Evolutionary conservation across 2,797 vertebrate genomes (phyloP), one percentile per base, ranked within the genome.

Genomic region (Thripadectes ignobilis): DNA sequence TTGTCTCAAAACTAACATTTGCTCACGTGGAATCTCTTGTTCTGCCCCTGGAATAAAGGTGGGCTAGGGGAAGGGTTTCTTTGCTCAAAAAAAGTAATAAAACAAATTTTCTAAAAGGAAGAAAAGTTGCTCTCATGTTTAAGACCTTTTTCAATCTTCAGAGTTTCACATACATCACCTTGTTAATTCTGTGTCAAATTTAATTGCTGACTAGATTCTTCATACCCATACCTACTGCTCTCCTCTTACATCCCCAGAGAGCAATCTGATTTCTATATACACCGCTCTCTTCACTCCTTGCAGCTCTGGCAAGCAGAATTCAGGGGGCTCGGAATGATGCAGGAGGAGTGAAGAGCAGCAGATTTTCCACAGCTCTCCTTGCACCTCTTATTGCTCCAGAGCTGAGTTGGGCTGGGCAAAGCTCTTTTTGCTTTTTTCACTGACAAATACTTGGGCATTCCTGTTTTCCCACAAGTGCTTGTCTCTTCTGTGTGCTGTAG

Each of bases 101-200:
- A 29, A 3, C 14, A 32, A 14, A 8, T 36, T n/a, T 26, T 26
- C 24, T 26, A 7, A 39, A 36, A 46, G 26, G 11, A 72, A 32
- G 11, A 38, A 23, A 67, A 81, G 9, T 59, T 11, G 89, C 7
- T 59, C 9, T 95, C 3, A 2, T 26, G 8, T 34, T 63, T 74
- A 67, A 61, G n/a, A 39, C 15, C n/a, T 57, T 21, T 55, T 38
- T 23, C 6, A 58, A 12, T 75, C n/a, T 46, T 75, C 7, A 66
- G 7, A 51, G 43, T 77, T 72, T 66, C 39, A 55, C 0, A 0
- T 51, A 15, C 0, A 3, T 32, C 52, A 0, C 13, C 17, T n/a
- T 68, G 22, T 75, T 88, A 24, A 10, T 26, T 46, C 12, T 19
- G 7, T 46, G 46, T 91, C 43, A 63, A 1, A 71, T 79, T 65